Percentiles rank a stretch among this genome's conserved stretches.
Conservation (phyloP, 2,888 invertebrate genomes). For the Acanthosepion pharaonis region DNA sequence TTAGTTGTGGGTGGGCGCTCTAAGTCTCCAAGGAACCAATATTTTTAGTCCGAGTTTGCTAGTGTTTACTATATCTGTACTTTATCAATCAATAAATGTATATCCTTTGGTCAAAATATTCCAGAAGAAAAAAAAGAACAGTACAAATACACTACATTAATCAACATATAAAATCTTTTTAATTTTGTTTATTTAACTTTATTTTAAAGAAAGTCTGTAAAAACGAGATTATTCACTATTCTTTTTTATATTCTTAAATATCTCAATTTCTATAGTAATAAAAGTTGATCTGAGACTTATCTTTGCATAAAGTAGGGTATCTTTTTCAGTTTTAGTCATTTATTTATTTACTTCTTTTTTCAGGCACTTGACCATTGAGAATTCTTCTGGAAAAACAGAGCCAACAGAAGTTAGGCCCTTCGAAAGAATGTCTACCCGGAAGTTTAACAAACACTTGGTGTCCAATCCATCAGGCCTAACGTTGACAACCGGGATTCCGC, state of each 20-base stretch:
- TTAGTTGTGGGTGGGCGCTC: too few species aligned
- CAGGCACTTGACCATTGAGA: neutral
- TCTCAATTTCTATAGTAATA: neutral
- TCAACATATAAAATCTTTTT: neutral
- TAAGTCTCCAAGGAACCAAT: too few species aligned
- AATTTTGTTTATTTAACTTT: neutral
- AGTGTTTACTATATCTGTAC: too few species aligned
- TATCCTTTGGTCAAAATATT: too few species aligned
- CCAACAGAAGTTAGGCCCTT: neutral
- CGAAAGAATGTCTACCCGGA: neutral
- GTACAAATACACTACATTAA: too few species aligned
- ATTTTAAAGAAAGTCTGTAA: neutral
- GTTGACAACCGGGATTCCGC: constrained; percentile 33
- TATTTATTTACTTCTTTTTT: neutral
- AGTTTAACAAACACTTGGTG: neutral
- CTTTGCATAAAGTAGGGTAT: neutral
- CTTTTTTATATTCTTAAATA: neutral
- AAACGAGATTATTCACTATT: neutral
- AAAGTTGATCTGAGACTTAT: neutral
- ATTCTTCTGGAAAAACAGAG: neutral
- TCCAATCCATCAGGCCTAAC: neutral
- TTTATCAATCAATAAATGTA: too few species aligned
- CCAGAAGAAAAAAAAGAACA: too few species aligned
- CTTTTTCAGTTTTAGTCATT: neutral
- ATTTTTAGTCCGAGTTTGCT: too few species aligned